These are phyloP conservation scores for Drosophila helvetica DNA, from an alignment of 2,888 invertebrate genomes.

Conservation along the genomic window DNA sequence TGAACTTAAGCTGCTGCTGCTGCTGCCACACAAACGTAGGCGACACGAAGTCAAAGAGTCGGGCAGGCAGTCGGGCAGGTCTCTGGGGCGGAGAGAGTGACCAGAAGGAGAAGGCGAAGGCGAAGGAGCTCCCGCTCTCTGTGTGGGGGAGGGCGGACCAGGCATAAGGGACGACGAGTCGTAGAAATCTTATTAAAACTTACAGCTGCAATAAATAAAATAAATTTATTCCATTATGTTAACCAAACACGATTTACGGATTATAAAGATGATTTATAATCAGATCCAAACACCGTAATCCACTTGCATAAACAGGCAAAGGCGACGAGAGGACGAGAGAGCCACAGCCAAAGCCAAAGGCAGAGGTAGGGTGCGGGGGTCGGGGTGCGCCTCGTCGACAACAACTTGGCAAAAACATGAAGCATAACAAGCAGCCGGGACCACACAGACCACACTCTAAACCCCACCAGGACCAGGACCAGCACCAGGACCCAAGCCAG, in stretches of 20 bases:
- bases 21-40: constrained; percentile 39
- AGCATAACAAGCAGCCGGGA: constrained; percentile 68
- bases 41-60: constrained; percentile 47
- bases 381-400: constrained; percentile 28
- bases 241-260: constrained; percentile 80
- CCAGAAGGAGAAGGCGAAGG: constrained; percentile 13
- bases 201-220: constrained; percentile 80
- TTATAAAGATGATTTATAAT: constrained; percentile 81
- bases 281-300: constrained; percentile 80
- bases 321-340: constrained; percentile 24
- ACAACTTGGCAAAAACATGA: constrained; percentile 72
- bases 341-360: constrained; percentile 9
- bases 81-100: constrained; percentile 10
- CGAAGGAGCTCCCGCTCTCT: too few relatives aligned
- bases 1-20: constrained; percentile 54
- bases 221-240: constrained; percentile 81
- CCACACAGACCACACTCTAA: constrained; percentile 45
- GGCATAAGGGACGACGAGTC: constrained; percentile 54
- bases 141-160: not conserved
- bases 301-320: constrained; percentile 77
- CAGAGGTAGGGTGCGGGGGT: not conserved
- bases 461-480: constrained; percentile 9
- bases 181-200: constrained; percentile 78
- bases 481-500: constrained; percentile 1
- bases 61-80: constrained; percentile 18